A percentile compares a stretch with the other conserved stretches of the same genome.
These are phyloP conservation scores for Harmothoe impar DNA, from an alignment of 2,888 invertebrate species.

Conservation along the genomic window DNA sequence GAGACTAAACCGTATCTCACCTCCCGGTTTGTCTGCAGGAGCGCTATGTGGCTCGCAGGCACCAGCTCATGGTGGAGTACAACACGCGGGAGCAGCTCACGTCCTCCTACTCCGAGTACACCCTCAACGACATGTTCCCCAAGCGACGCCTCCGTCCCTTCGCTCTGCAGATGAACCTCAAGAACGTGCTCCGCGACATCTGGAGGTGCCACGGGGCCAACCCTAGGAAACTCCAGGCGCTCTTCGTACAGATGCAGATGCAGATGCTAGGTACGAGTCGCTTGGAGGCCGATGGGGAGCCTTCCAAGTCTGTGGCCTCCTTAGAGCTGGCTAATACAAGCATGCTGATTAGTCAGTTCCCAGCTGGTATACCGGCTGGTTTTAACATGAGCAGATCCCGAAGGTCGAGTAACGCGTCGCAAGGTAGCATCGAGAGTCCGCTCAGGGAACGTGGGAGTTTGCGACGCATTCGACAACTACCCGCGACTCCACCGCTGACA, in stretches of 20 bases:
- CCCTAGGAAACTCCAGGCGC: slow-evolving; percentile 10
- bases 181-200: neutral
- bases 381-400: neutral
- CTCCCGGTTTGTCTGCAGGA: neutral
- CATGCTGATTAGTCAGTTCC: neutral
- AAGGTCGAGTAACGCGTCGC: slow-evolving; percentile 1
- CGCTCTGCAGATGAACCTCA: slow-evolving; percentile 16
- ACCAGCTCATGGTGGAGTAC: neutral
- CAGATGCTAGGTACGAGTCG: neutral
- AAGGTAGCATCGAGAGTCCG: neutral
- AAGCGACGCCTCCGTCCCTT: neutral
- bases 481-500: slow-evolving; percentile 9
- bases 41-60: neutral
- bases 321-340: neutral
- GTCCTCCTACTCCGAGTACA: neutral
- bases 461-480: slow-evolving; percentile 26
- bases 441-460: neutral
- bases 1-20: no score
- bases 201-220: slow-evolving; percentile 40
- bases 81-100: neutral
- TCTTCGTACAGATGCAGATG: slow-evolving; percentile 43
- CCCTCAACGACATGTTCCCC: slow-evolving; percentile 22
- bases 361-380: neutral
- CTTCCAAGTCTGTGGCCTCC: neutral
- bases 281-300: neutral